These are phyloP conservation scores for Lethenteron reissneri DNA, from an alignment of 2,113 vertebrate genomes.

Conservation along the genomic window DNA sequence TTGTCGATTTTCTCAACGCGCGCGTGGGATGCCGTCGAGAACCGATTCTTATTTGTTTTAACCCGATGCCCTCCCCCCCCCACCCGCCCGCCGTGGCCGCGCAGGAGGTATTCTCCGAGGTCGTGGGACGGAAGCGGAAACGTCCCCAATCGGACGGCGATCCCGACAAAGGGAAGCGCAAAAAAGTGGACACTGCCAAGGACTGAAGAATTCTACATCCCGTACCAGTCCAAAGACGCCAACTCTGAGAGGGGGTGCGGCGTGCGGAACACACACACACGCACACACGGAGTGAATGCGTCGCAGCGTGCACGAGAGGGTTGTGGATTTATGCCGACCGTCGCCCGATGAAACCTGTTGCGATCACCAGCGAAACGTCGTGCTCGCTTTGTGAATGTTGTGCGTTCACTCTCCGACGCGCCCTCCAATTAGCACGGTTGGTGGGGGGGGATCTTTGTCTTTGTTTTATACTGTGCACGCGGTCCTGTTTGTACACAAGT, in stretches of 20 bases:
- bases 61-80: conserved; percentile 1
- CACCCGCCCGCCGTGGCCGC: not conserved
- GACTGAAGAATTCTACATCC: conserved; percentile 57
- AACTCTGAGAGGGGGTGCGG: conserved; percentile 66
- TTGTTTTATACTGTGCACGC: not conserved
- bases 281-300: not conserved
- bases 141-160: not conserved
- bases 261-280: no score
- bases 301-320: accelerated
- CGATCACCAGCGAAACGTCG: no score
- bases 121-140: conserved; percentile 37
- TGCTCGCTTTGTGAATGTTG: no score
- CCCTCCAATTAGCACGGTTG: no score
- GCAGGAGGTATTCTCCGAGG: conserved; percentile 41
- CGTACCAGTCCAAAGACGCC: conserved; percentile 71
- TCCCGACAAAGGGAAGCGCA: conserved; percentile 23
- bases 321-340: no score
- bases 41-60: not conserved
- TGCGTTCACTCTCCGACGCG: no score
- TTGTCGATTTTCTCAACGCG: no score
- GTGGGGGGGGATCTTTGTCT: not conserved
- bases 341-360: no score
- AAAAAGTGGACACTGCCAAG: conserved; percentile 8
- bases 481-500: no score
- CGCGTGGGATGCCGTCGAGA: no score